Percentiles rank a stretch among this genome's conserved stretches.
Conservation (phyloP, 2,888 invertebrate genomes). For the Synanthedon myopaeformis region DNA sequence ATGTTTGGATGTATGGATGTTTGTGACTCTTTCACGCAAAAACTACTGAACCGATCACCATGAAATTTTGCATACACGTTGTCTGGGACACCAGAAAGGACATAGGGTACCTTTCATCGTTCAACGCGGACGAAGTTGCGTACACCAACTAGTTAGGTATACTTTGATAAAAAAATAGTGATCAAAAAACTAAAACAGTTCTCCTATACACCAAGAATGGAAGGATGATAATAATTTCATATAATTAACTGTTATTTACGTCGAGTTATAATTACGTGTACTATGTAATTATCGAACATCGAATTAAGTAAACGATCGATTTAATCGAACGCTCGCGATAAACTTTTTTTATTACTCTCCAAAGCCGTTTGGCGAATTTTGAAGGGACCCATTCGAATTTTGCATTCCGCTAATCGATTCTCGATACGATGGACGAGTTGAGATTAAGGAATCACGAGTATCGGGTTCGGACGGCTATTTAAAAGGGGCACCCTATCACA, state of each 20-base stretch:
- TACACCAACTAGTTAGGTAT: no score
- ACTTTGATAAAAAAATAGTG: no score
- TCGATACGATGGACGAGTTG: conserved; percentile 23
- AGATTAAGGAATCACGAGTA: conserved; percentile 29
- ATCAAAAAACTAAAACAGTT: no score
- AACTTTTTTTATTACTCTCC: not conserved
- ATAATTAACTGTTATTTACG: not conserved
- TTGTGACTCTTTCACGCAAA: no score
- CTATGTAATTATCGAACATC: not conserved
- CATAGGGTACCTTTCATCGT: no score
- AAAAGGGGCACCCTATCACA: conserved; percentile 14
- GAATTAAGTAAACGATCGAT: not conserved
- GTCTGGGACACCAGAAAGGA: no score
- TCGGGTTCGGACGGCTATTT: conserved; percentile 15
- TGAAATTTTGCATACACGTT: no score
- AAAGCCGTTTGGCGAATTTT: conserved; percentile 5
- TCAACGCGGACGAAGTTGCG: no score
- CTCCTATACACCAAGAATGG: not conserved
- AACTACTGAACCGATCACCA: no score
- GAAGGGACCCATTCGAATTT: conserved; percentile 9
- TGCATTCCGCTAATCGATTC: conserved; percentile 30
- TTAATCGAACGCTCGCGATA: not conserved
- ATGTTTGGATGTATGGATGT: no score
- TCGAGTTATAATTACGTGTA: not conserved
- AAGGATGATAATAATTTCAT: not conserved